Percentiles rank a stretch among this genome's conserved stretches.
Evolutionary conservation across 2,888 invertebrate species (phyloP).

Genomic region (Reticulitermes lucifugus): DNA sequence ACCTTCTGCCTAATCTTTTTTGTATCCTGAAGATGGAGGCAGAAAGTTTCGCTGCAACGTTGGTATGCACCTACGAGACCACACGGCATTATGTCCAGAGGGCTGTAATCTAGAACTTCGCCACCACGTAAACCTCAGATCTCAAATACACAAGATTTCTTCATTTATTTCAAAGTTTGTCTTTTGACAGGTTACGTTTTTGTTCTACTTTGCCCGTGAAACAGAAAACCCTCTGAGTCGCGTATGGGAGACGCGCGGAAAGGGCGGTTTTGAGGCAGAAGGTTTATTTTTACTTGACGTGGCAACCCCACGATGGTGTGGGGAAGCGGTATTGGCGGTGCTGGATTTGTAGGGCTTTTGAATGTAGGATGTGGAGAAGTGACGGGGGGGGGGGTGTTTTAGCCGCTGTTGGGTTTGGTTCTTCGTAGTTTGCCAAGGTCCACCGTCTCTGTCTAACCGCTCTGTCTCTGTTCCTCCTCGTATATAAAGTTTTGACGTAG

Average conservation of each 20-base stretch:
- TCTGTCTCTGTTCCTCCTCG: background rate
- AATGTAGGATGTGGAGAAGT: background rate
- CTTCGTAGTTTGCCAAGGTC: background rate
- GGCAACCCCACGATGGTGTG: constrained; percentile 10
- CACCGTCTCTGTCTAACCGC: background rate
- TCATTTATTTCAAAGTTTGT: background rate
- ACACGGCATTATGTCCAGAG: too few species aligned
- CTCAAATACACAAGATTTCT: background rate
- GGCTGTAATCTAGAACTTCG: too few species aligned
- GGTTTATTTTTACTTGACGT: background rate
- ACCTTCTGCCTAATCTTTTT: too few species aligned
- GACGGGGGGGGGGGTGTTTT: background rate
- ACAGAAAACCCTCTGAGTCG: background rate
- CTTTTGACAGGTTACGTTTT: background rate
- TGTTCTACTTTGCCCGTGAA: background rate
- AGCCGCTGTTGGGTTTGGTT: constrained; percentile 11
- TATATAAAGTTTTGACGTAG: constrained; percentile 10
- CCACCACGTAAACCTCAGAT: too few species aligned
- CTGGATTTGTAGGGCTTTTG: background rate
- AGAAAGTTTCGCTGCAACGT: too few species aligned
- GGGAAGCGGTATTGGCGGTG: background rate
- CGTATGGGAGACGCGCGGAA: background rate
- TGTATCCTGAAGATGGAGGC: too few species aligned
- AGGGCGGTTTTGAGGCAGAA: background rate
- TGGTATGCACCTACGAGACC: too few species aligned